Evolutionary conservation across 2,888 invertebrate species (phyloP).

Genomic region (Conus canariensis): DNA sequence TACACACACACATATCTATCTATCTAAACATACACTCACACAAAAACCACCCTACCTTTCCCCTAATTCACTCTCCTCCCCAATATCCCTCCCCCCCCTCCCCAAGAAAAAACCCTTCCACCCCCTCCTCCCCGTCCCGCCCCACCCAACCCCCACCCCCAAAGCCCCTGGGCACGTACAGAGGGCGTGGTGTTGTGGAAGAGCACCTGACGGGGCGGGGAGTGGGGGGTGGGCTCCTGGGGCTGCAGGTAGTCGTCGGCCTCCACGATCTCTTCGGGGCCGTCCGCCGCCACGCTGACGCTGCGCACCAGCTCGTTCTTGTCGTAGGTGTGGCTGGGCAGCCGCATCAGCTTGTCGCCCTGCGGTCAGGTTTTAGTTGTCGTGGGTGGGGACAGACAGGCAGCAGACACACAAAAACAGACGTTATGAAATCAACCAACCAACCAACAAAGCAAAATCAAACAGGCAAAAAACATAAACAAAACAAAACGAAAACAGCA

Average conservation of each 20-base stretch:
- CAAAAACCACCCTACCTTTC: neutral
- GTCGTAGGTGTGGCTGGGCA: constrained; percentile 90
- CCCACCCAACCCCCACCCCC: too few relatives aligned
- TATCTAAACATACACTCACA: too few relatives aligned
- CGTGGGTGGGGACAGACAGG: neutral
- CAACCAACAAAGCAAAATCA: too few relatives aligned
- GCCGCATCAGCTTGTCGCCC: constrained; percentile 93
- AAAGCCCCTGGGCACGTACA: constrained; percentile 1
- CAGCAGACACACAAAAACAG: neutral
- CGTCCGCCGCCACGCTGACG: constrained; percentile 86
- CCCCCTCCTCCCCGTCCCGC: too few relatives aligned
- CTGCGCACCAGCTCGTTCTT: constrained; percentile 90
- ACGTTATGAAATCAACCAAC: too few relatives aligned
- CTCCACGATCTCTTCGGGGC: constrained; percentile 90
- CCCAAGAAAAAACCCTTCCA: too few relatives aligned
- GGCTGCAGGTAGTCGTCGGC: constrained; percentile 96
- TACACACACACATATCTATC: too few relatives aligned
- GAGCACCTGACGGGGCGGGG: constrained; percentile 39
- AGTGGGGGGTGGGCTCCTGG: constrained; percentile 48
- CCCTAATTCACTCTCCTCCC: too few relatives aligned
- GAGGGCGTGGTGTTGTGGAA: constrained; percentile 41
- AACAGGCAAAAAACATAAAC: too few relatives aligned
- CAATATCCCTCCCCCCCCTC: too few relatives aligned
- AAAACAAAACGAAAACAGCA: too few relatives aligned
- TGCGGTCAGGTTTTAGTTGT: constrained; percentile 44